Conservation (phyloP, 1,140 invertebrate species). For the Hyphantria cunea region DNA sequence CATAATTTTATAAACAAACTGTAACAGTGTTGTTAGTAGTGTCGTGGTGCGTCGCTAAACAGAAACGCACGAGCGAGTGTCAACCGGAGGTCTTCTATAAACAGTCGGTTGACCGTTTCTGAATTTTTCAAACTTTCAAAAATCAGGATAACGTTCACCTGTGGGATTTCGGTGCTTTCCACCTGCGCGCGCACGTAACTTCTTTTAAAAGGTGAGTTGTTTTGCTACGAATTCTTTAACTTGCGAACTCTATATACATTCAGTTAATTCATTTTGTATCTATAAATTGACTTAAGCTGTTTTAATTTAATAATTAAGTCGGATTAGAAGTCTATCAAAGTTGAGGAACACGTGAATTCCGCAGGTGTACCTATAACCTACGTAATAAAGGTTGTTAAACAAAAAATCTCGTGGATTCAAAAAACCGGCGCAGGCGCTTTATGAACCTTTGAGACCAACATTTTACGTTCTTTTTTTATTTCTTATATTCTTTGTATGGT, state of each 20-base stretch:
- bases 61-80: slow-evolving; percentile 56
- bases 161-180: slow-evolving; percentile 73
- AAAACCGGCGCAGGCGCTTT: too few relatives aligned
- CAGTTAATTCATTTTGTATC: too few relatives aligned
- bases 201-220: slow-evolving; percentile 67
- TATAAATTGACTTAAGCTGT: too few relatives aligned
- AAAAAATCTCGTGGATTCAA: too few relatives aligned
- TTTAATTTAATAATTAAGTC: too few relatives aligned
- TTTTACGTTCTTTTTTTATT: too few relatives aligned
- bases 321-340: too few relatives aligned
- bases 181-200: slow-evolving; percentile 73
- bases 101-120: slow-evolving; percentile 13
- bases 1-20: slow-evolving; percentile 77
- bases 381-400: too few relatives aligned
- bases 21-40: slow-evolving; percentile 52
- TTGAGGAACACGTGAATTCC: too few relatives aligned
- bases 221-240: neutral
- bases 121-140: slow-evolving; percentile 40
- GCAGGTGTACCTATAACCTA: too few relatives aligned
- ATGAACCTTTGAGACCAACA: too few relatives aligned
- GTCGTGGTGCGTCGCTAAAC: slow-evolving; percentile 55
- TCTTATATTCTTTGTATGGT: too few relatives aligned
- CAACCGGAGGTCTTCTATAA: slow-evolving; percentile 5
- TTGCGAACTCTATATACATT: neutral
- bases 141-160: slow-evolving; percentile 69